phyloP scores from a whole-genome alignment of 2,113 vertebrate genomes.

The Cromileptes altivelis region DNA sequence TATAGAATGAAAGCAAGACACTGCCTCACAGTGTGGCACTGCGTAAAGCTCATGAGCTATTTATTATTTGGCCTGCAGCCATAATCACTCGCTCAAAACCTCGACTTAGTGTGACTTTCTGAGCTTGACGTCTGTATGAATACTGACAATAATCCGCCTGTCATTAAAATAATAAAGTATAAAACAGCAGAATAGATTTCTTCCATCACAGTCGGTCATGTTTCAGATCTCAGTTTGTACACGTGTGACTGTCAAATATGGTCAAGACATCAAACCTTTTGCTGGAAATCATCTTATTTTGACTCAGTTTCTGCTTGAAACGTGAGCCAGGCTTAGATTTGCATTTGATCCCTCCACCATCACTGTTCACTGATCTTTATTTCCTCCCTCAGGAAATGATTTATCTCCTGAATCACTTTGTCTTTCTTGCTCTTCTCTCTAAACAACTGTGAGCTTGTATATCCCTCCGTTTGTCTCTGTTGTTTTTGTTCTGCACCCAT shows the following conservation, averaged over 20 bases:
- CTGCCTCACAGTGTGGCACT: conserved; percentile 9
- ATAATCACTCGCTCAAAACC: conserved; percentile 2
- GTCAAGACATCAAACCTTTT: background rate
- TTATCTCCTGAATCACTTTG: conserved; percentile 19
- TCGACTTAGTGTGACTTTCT: conserved; percentile 2
- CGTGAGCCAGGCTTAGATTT: conserved; percentile 18
- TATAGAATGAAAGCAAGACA: background rate
- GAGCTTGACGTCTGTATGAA: conserved; percentile 7
- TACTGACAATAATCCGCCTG: conserved; percentile 1
- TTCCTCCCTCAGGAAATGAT: conserved; percentile 49
- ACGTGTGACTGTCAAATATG: background rate
- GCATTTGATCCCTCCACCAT: background rate
- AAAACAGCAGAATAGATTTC: background rate
- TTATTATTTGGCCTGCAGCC: conserved; percentile 9
- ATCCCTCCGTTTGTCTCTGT: background rate
- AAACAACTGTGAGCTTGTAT: conserved; percentile 10
- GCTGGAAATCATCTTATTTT: background rate
- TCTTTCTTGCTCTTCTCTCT: conserved; percentile 19
- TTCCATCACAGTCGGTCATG: background rate
- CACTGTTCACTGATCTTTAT: background rate
- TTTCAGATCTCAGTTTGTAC: background rate
- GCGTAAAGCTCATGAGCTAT: background rate
- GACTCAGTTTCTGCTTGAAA: conserved; percentile 28
- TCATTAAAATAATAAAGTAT: background rate
- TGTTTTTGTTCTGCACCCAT: background rate